Evolutionary conservation across 1,140 invertebrate genomes (phyloP).

Genomic region (Ceratitis capitata): DNA sequence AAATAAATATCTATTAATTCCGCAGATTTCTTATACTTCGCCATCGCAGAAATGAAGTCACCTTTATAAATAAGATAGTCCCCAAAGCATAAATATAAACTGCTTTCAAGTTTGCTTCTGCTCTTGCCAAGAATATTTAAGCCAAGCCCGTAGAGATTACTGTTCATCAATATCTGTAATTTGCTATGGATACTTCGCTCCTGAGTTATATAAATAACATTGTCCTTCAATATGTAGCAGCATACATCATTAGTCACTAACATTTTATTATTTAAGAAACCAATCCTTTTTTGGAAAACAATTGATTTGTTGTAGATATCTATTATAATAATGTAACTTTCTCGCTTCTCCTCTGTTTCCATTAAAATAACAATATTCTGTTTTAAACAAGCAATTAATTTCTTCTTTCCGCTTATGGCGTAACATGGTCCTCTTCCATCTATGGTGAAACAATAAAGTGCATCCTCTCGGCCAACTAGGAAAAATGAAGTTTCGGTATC

Average conservation of each 20-base stretch:
- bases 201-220: background rate
- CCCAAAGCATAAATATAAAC: background rate
- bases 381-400: background rate
- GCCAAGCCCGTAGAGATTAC: background rate
- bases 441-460: constrained; percentile 5
- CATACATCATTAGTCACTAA: background rate
- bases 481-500: background rate
- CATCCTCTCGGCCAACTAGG: background rate
- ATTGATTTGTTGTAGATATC: background rate
- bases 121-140: background rate
- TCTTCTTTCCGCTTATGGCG: background rate
- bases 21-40: background rate
- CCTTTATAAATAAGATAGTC: background rate
- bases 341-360: background rate
- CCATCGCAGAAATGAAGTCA: background rate
- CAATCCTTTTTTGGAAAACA: constrained; percentile 6
- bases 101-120: background rate
- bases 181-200: background rate
- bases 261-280: background rate
- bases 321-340: background rate
- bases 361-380: background rate
- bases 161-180: background rate
- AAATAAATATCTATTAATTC: background rate
- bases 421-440: constrained; percentile 27
- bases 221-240: background rate